Evolutionary conservation across 2,797 vertebrate genomes (phyloP), one percentile per base, ranked within the genome.

Genomic region (Pampus argenteus): DNA sequence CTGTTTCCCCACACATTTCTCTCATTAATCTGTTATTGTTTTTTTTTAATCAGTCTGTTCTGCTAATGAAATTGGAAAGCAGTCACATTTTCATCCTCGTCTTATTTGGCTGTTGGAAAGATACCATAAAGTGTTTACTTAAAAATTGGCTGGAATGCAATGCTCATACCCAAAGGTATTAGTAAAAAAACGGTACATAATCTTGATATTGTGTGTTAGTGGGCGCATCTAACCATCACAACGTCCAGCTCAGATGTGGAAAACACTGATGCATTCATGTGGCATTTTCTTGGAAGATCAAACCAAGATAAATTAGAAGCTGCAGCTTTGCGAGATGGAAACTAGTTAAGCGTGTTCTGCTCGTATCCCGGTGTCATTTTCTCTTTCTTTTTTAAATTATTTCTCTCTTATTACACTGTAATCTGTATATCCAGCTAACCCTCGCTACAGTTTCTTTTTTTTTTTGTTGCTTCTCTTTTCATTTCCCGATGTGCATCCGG

Each of bases 391-490:
- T 70, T 72, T 48, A 38, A 3, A 49, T 71, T 17, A 65, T 57
- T 34, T 76, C 34, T 40, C 29, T 76, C 23, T 71, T 74, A 79
- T 71, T 64, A 48, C 52, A 55, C 36, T 17, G 26, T 79, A 58
- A 85, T 78, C 68, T 64, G 13, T 23, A 31, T n/a, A 55, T 74
- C 68, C 45, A 38, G 45, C 52, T 65, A 47, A 23, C 10, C 44
- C 26, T 26, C 34, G 38, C 65, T 49, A 48, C 44, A 25, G 51
- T 64, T 15, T 38, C 4, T 18, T 25, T 28, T 55, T 20, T 57
- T 61, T 67, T 44, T 63, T 74, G 73, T 81, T 78, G 60, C 59
- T 18, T 73, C 44, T 67, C 64, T 59, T 70, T 26, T 49, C 31
- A 26, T 76, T 56, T 51, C 36, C 40, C 31, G 44, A 65, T 34